These are phyloP conservation scores for Machimus atricapillus DNA, from an alignment of 2,888 invertebrate species.

Conservation along the genomic window DNA sequence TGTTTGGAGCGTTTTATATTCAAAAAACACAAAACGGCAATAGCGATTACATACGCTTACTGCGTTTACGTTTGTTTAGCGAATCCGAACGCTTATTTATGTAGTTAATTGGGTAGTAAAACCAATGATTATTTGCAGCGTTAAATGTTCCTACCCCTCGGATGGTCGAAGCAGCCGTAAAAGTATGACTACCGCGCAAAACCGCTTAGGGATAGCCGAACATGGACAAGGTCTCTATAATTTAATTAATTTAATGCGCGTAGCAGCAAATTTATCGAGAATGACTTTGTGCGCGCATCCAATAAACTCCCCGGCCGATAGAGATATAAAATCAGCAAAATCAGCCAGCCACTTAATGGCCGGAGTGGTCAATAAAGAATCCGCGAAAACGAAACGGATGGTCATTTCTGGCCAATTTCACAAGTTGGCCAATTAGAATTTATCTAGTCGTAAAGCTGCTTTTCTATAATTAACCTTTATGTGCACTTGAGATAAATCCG, in stretches of 20 bases:
- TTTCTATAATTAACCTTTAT: conserved; percentile 1
- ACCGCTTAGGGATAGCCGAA: neutral
- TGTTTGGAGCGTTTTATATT: neutral
- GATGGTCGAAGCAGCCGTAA: neutral
- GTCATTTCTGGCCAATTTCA: neutral
- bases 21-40: neutral
- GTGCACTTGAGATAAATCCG: neutral
- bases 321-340: neutral
- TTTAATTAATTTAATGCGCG: neutral
- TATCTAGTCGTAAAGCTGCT: neutral
- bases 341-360: neutral
- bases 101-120: neutral
- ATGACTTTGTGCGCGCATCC: neutral
- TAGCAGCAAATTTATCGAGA: neutral
- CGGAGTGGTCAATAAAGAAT: neutral
- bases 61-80: neutral
- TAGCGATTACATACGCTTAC: neutral
- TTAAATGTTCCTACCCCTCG: neutral
- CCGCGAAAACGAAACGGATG: neutral
- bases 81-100: neutral
- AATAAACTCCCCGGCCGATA: neutral
- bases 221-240: neutral
- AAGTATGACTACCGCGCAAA: neutral
- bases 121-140: neutral
- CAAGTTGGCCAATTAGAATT: conserved; percentile 20